phyloP scores from a whole-genome alignment of 2,888 invertebrate species.

The Eledona agricola region DNA sequence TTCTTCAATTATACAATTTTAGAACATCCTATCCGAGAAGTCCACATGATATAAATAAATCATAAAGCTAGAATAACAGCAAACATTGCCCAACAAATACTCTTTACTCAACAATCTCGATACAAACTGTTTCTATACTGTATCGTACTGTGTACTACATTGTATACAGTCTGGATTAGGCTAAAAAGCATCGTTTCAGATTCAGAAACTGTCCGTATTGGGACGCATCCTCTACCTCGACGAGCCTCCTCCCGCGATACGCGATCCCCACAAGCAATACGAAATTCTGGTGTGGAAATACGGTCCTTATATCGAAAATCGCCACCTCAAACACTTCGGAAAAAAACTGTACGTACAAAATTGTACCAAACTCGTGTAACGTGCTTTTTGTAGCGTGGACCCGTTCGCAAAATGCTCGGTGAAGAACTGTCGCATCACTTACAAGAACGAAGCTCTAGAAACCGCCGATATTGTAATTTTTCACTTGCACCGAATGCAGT shows the following conservation, averaged over 20 bases:
- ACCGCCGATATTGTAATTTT: constrained; percentile 73
- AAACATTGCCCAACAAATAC: too few relatives aligned
- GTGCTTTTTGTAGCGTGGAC: constrained; percentile 62
- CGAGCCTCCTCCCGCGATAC: constrained; percentile 51
- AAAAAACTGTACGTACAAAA: constrained; percentile 53
- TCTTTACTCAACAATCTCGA: too few relatives aligned
- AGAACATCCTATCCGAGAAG: too few relatives aligned
- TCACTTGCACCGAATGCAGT: constrained; percentile 65
- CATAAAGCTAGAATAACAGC: too few relatives aligned
- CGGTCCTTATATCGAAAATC: constrained; percentile 65
- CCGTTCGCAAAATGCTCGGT: constrained; percentile 70
- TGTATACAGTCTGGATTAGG: too few relatives aligned
- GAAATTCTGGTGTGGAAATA: constrained; percentile 70
- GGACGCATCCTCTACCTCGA: constrained; percentile 60
- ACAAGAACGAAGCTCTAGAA: constrained; percentile 62
- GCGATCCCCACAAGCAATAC: constrained; percentile 53
- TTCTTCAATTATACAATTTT: too few relatives aligned
- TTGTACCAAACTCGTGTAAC: neutral
- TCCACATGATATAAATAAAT: too few relatives aligned
- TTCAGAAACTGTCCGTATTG: constrained; percentile 55
- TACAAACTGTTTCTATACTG: constrained; percentile 3
- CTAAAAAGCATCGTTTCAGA: too few relatives aligned
- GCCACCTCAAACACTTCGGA: constrained; percentile 67
- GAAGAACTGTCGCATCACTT: constrained; percentile 70
- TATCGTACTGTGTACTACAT: too few relatives aligned